Evolutionary conservation across 2,888 invertebrate species (phyloP), one percentile per base, ranked within the genome.

Genomic region (Cephus sareptanus): DNA sequence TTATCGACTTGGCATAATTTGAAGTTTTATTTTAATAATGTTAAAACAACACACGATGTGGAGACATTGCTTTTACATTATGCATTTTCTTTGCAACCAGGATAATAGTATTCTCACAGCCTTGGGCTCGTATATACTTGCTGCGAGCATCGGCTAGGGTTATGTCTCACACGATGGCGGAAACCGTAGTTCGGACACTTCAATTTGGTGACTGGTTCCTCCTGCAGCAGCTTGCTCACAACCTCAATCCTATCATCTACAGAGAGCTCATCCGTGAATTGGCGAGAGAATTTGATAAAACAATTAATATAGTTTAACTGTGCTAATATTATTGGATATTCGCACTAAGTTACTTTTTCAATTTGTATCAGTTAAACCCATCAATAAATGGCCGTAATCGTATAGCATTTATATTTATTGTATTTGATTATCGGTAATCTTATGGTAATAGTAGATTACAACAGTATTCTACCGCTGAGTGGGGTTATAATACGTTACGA

Each of bases 151-250:
- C 94, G 83, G 92, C 94, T 40, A 92, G 94, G 77, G 93, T 94
- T 33, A 93, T 94, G 78, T 90, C 92, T 15, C 92, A 92, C 35
- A 92, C 92, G 83, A 90, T 93, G 69, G 93, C 95, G 11, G 92
- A 92, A 0, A 91, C 91, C 76, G 92, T 95, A 79, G 92, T 94
- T 0, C 92, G 92, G 79, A 91, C 91, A 77, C 92, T 94, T 71
- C 93, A 93, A 77, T 95, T 94, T 80, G 95, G 95, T 0, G 96
- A 97, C 90, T 97, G 96, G 95, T 97, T 96, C 90, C 89, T 97
- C 68, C 91, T 97, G 13, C 94, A 95, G 89, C 94, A 95, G 87
- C 92, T 97, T 74, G 95, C 96, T 79, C 95, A 95, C 87, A 97
- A 97, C 90, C 93, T 96, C 84, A 95, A 95, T 89, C 95, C 95